Base-by-base conservation (phyloP, 1,140 invertebrate genomes). In the Eupristina koningsbergeri region DNA sequence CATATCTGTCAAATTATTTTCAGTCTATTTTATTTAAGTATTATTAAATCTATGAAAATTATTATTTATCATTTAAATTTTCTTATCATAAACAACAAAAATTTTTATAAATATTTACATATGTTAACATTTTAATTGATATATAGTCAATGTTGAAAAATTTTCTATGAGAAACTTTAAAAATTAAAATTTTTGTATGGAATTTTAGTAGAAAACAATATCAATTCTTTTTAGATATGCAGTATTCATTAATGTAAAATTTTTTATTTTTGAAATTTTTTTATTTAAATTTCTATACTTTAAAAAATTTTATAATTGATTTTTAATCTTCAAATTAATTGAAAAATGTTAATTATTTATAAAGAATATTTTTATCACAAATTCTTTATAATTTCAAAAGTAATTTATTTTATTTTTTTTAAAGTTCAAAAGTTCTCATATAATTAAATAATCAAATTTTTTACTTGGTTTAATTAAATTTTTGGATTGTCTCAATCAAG, bases 81-180 rank as follows among this genome's bases (percentile, higher is more conserved):
- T 63, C 47, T 69, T 81, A 80, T 45, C 81, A 73, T 47, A 17
- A 81, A 84, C 41, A 50, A 78, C 31, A 74, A 81, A 81, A n/a
- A 67, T 78, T 67, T 77, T 85, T 36, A 77, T n/a, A 84, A 77
- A 77, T 85, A 85, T 85, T 77, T 85, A 85, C 84, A 85, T 36
- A 78, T 13, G 1, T 71, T 36, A 71, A 71, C 67, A 71, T 34
- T 58, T 63, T 83, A 53, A 74, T 73, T 63, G 64, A 84, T 80
- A 75, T 41, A 9, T 63, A 22, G 74, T 79, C 39, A 79, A 73
- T 83, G 79, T 47, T 77, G 39, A 78, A 73, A 71, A 9, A 34
- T 64, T 83, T 79, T 71, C 39, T 22, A 73, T 73, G 31, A 15
- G 47, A 78, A 61, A 45, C 58, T 71, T 83, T 41, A 0, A n/a